A percentile compares a stretch with the other conserved stretches of the same genome.
Evolutionary conservation across 2,888 invertebrate genomes (phyloP).

Genomic region (Sialis fuliginosa): DNA sequence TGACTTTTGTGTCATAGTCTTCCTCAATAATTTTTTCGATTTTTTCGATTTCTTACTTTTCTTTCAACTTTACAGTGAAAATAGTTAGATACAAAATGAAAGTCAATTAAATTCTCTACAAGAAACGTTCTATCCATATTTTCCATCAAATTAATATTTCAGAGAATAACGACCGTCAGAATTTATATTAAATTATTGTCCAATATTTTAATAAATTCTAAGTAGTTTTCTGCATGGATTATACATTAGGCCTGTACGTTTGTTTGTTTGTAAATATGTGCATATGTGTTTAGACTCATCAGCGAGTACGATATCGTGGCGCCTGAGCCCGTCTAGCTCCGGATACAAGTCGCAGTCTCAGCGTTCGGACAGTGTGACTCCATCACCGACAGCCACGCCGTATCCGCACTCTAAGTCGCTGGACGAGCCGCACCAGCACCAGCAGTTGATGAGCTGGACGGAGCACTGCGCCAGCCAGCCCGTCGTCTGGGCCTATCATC

Average conservation of each 20-base stretch:
- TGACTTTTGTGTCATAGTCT: no score
- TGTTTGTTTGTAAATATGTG: neutral
- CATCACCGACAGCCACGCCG: conserved; percentile 48
- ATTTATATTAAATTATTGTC: no score
- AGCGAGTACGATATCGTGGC: conserved; percentile 39
- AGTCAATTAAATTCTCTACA: no score
- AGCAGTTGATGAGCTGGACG: conserved; percentile 1
- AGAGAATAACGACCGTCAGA: no score
- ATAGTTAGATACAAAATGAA: no score
- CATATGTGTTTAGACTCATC: conserved; percentile 30
- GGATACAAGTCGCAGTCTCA: conserved; percentile 60
- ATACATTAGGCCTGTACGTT: neutral
- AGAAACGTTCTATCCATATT: no score
- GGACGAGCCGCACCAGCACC: neutral
- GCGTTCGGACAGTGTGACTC: conserved; percentile 59
- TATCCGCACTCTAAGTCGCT: conserved; percentile 13
- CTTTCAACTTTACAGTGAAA: no score
- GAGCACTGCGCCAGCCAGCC: neutral
- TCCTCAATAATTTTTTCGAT: no score
- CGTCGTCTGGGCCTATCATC: neutral
- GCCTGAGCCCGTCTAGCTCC: conserved; percentile 55
- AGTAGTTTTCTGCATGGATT: no score
- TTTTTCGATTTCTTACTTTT: no score
- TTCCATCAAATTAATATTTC: no score
- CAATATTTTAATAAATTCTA: no score